Evolutionary conservation across 2,888 invertebrate genomes (phyloP).

Genomic region (Clunio marinus): DNA sequence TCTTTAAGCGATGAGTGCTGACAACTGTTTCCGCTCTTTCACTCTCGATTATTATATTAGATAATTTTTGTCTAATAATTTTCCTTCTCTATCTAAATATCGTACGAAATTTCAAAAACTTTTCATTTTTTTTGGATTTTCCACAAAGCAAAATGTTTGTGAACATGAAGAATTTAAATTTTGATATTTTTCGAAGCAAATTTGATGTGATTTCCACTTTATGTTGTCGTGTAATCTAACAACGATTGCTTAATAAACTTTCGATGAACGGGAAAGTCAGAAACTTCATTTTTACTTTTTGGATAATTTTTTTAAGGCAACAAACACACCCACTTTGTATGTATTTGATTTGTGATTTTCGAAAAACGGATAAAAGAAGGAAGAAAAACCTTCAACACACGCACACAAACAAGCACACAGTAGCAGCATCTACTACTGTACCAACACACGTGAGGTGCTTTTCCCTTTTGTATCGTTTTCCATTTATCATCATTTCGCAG

Average conservation of each 20-base stretch:
- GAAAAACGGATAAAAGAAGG: slow-evolving; percentile 32
- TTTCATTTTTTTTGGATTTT: not conserved
- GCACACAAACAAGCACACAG: not conserved
- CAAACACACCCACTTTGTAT: slow-evolving; percentile 46
- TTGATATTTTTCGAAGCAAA: too few species aligned
- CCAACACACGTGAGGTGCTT: not conserved
- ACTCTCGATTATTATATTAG: slow-evolving; percentile 17
- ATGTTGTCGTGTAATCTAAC: too few species aligned
- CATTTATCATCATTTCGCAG: slow-evolving; percentile 15
- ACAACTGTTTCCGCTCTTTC: not conserved
- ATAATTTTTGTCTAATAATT: slow-evolving; percentile 8
- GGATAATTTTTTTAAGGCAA: slow-evolving; percentile 32
- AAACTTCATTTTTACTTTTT: not conserved
- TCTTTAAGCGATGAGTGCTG: slow-evolving; percentile 13
- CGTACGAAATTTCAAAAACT: not conserved
- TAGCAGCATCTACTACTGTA: not conserved
- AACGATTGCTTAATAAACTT: not conserved
- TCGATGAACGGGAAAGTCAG: not conserved
- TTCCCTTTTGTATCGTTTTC: slow-evolving; percentile 25
- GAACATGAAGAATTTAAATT: too few species aligned
- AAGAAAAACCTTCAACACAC: slow-evolving; percentile 20
- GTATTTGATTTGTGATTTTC: slow-evolving; percentile 40
- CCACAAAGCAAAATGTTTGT: slow-evolving; percentile 4
- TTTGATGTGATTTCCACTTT: slow-evolving; percentile 1
- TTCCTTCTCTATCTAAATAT: not conserved